Evolutionary conservation across 2,888 invertebrate species (phyloP).

Genomic region (Xestia c-nigrum): DNA sequence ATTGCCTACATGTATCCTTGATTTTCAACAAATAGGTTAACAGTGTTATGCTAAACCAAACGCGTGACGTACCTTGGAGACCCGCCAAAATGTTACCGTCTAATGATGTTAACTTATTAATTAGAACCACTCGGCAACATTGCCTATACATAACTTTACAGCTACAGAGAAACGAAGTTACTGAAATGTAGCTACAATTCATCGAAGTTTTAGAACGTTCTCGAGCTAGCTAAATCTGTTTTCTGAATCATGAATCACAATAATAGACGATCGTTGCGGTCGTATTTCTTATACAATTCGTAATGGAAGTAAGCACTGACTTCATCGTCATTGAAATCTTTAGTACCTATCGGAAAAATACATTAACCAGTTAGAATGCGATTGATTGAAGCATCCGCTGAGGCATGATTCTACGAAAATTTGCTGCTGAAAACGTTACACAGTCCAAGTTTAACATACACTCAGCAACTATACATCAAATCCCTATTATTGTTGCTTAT

Average conservation of each 20-base stretch:
- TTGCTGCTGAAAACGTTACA: slow-evolving; percentile 3
- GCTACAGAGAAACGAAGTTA: slow-evolving; percentile 61
- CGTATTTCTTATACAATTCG: slow-evolving; percentile 66
- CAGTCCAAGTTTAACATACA: slow-evolving; percentile 4
- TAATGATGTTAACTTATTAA: slow-evolving; percentile 83
- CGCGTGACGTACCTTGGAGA: slow-evolving; percentile 78
- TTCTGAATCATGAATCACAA: slow-evolving; percentile 80
- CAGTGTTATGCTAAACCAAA: slow-evolving; percentile 77
- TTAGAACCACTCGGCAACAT: slow-evolving; percentile 71
- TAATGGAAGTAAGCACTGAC: slow-evolving; percentile 46
- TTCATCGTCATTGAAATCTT: slow-evolving; percentile 42
- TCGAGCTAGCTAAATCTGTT: slow-evolving; percentile 76
- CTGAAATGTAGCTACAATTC: slow-evolving; percentile 68
- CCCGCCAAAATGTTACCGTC: slow-evolving; percentile 77
- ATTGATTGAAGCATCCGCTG: background rate
- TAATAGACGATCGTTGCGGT: slow-evolving; percentile 71
- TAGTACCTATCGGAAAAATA: slow-evolving; percentile 16
- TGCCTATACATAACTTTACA: slow-evolving; percentile 57
- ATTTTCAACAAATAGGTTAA: slow-evolving; percentile 82
- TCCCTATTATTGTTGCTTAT: slow-evolving; percentile 50
- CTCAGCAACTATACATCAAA: slow-evolving; percentile 11
- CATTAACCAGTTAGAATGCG: slow-evolving; percentile 20
- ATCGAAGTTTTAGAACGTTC: slow-evolving; percentile 76
- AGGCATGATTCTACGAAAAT: background rate
- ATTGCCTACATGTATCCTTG: slow-evolving; percentile 71